Evolutionary conservation across 1,140 invertebrate species (phyloP), one percentile per base, ranked within the genome.

Genomic region (Charaxes varanes): DNA sequence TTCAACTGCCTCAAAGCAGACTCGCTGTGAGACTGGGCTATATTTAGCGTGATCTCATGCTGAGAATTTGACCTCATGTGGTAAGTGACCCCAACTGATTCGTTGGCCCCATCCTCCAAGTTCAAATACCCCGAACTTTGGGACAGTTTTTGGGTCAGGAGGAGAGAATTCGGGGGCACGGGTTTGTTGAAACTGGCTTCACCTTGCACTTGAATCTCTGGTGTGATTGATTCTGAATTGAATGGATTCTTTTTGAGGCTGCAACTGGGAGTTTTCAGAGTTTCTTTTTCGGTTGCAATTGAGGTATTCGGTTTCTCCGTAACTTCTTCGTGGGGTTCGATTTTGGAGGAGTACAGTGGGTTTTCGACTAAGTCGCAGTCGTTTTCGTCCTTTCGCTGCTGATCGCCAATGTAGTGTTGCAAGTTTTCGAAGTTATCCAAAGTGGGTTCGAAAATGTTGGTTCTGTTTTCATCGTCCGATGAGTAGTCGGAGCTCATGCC

Each of bases 1-100:
- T 88, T 90, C 3, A 90, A 84, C 37, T 90, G 89, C 54, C 88
- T 90, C 3, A 95, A 69, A 23, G 93, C 92, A 4, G 89, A 93
- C 55, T 94, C 93, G 46, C 90, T 94, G 52, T 94, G 91, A 1
- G 91, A 93, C 19, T 90, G 89, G 1, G 89, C 90, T 21, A 95
- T 90, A 41, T 90, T 92, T 30, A 91, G 58, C 15, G 79, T 78
- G 2, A 88, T 82, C 18, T 88, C 86, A 47, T 89, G 89, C 53
- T 91, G 89, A 0, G 90, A 91, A 42, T 85, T 89, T 2, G 88
- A 89, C 1, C 88, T 67, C 26, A 88, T 87, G 18, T 87, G 87
- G 21, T 69, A 77, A 44, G 62, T 80, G 4, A 62, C 66, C 3
- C 62, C 56, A 4, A 71, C 68, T 0, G 66, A 40, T 18, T 24